Base-by-base conservation (phyloP, 1,140 invertebrate genomes). In the Triops longicaudatus region DNA sequence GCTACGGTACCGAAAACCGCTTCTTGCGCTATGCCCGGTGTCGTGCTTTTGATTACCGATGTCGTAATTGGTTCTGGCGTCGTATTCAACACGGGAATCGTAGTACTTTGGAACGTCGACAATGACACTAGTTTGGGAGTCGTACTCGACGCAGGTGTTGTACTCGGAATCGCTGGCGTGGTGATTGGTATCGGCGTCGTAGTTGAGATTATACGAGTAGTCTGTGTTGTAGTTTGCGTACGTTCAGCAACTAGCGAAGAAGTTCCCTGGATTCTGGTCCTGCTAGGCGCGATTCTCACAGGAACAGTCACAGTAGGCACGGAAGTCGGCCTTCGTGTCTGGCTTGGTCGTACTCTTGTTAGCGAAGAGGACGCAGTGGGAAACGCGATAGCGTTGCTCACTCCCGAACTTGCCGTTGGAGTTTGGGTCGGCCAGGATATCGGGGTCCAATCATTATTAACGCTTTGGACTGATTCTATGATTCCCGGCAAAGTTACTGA, bases 351-450 rank as follows among this genome's bases (percentile, higher is more conserved):
- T 14, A 63, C 17, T 17, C 50, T 63, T n/a, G 50, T n/a, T 17
- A 14, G 0, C 50, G 50, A 63, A 10, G 50, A 63, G 22, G 50
- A n/a, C 14, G 7, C 31, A 7, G 50, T 63, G 22, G 50, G 50
- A 63, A 63, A 17, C 14, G 17, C 50, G 22, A 63, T 63, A 22
- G 10, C 17, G 50, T 63, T 63, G 50, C 6, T 22, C 10, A 10
- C 14, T 17, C 50, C 50, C 14, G 14, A 6, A 22, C 50, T 22
- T 17, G 50, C 17, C 5, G 50, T 22, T 14, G 14, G 50, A n/a
- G 50, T 63, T 63, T 63, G 50, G 50, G 50, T 63, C n/a, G 50
- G 50, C 50, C 50, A n/a, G 50, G 50, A 63, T n/a, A 63, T 63
- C 14, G 50, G 50, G 50, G 50, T 63, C 50, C 50, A 63, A 14